phyloP scores from a whole-genome alignment of 2,888 invertebrate species.

The Rhopalosiphum nymphaeae region DNA sequence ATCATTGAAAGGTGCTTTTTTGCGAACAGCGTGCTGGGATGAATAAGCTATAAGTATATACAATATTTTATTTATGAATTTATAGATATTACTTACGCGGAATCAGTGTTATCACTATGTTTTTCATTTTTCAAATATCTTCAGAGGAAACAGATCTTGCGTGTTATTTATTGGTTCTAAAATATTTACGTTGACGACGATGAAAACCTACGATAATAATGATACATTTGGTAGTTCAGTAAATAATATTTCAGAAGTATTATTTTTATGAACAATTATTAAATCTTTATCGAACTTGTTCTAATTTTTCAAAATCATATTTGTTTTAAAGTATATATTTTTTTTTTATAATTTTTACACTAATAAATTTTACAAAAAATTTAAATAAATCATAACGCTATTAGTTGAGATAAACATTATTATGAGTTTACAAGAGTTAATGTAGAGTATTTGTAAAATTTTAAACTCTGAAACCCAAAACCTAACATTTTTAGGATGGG shows the following conservation, averaged over 20 bases:
- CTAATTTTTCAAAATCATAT: neutral
- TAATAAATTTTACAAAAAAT: no score
- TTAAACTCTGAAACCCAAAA: no score
- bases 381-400: neutral
- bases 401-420: no score
- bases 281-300: neutral
- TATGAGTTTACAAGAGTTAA: no score
- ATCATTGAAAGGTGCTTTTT: neutral
- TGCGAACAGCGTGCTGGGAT: neutral
- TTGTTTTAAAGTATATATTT: neutral
- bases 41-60: neutral
- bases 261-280: neutral
- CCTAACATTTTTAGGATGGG: neutral
- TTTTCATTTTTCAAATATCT: neutral
- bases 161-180: neutral
- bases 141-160: neutral
- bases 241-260: no score
- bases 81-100: neutral
- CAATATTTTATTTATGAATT: neutral
- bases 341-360: neutral
- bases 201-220: neutral
- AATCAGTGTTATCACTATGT: neutral
- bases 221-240: neutral
- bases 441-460: no score
- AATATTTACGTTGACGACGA: neutral